Conservation (phyloP, 2,113 vertebrate genomes). For the Cariama cristata region DNA sequence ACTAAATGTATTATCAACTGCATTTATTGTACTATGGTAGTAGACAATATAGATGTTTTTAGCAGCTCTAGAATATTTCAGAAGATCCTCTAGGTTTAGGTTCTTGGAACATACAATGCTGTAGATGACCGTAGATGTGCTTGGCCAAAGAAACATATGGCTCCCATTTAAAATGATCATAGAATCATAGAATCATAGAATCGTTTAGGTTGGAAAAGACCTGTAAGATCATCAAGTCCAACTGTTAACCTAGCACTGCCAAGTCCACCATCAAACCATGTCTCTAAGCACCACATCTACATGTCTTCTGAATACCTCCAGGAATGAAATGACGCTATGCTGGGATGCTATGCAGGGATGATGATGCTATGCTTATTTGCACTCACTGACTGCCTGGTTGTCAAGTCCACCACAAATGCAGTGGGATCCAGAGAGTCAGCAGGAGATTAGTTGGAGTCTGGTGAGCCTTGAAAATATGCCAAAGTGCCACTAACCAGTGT, state of each 20-base stretch:
- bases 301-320: too few relatives aligned
- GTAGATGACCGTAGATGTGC: neutral
- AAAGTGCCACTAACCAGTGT: neutral
- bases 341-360: too few relatives aligned
- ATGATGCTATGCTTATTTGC: neutral
- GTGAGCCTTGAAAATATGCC: neutral
- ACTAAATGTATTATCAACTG: neutral
- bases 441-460: neutral
- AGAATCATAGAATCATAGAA: too few relatives aligned
- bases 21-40: neutral
- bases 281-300: too few relatives aligned
- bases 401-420: neutral
- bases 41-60: neutral
- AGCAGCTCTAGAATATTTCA: neutral
- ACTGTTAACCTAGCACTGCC: too few relatives aligned
- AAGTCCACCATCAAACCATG: too few relatives aligned
- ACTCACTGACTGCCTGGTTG: neutral
- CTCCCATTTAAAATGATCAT: neutral
- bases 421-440: neutral
- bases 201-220: too few relatives aligned
- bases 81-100: neutral
- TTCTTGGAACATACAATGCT: neutral
- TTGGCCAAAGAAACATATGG: neutral
- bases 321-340: too few relatives aligned
- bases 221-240: too few relatives aligned